Evolutionary conservation across 2,888 invertebrate genomes (phyloP), one percentile per base, ranked within the genome.

Genomic region (Drosophila setosimentum): DNA sequence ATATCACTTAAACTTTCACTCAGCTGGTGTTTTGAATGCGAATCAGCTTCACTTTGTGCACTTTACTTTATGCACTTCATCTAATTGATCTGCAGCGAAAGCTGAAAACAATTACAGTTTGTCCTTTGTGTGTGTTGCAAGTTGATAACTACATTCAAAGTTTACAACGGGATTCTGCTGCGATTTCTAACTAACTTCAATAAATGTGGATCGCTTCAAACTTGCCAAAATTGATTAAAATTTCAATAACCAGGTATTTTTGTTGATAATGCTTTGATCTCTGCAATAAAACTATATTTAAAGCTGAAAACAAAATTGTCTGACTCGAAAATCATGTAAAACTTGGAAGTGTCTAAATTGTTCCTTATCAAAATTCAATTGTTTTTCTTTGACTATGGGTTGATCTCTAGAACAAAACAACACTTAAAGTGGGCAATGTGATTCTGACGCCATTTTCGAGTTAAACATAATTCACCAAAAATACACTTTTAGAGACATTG

Each of bases 1-100:
- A 54, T 51, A 79, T 57, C 65, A 72, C 57, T 42, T 60, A 30
- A 63, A 79, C 78, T 78, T 79, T 78, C 78, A 76, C 78, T 78
- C 55, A 21, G 16, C 7, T 33, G 33, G n/a, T 16, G 66, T 18
- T 40, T 55, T 40, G n/a, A 69, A 29, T 55, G 61, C 37, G 29
- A 68, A 54, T 54, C 53, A 37, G n/a, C 37, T 32, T 45, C 37
- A n/a, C 45, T 40, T 49, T 60, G 60, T 24, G 16, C 33, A 30
- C 18, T 62, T 37, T 77, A 57, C 4, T 35, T 18, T 24, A 21
- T 54, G 53, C 59, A 65, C 69, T 66, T 67, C 58, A 59, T 45
- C 48, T 51, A 63, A 73, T 66, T 74, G 57, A 57, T 59, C 27
- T 16, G 58, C 27, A 27, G 61, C 60, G 62, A 77, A 78, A 77